These are phyloP conservation scores for Danio jaintianensis DNA, from an alignment of 2,797 vertebrate genomes.

Conservation along the genomic window DNA sequence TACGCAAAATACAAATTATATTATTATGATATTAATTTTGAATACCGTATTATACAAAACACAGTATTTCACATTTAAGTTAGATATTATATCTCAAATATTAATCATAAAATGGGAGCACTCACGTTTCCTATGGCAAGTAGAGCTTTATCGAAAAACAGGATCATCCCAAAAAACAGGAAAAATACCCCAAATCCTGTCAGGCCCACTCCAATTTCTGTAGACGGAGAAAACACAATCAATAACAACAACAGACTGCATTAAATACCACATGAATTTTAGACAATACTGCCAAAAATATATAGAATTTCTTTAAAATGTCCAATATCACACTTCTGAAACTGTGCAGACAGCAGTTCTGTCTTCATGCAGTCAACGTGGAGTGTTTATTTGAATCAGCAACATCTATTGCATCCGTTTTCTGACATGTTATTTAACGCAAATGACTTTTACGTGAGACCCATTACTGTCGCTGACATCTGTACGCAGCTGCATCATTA, in stretches of 20 bases:
- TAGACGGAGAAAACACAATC: constrained; percentile 58
- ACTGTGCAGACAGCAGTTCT: background rate
- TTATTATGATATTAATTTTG: no score
- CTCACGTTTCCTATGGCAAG: constrained; percentile 97
- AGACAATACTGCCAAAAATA: background rate
- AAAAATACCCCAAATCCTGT: constrained; percentile 97
- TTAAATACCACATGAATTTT: background rate
- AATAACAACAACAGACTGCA: background rate
- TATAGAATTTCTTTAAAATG: background rate
- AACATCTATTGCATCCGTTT: background rate
- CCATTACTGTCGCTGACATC: background rate
- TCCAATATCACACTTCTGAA: background rate
- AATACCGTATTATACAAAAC: background rate
- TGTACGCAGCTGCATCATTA: constrained; percentile 2
- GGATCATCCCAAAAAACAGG: constrained; percentile 97
- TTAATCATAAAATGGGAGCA: constrained; percentile 45
- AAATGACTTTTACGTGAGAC: background rate
- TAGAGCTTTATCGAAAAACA: constrained; percentile 98
- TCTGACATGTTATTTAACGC: background rate
- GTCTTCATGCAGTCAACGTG: background rate
- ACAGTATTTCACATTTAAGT: background rate
- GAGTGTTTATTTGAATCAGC: background rate
- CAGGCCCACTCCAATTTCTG: constrained; percentile 97
- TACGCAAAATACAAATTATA: no score
- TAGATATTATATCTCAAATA: background rate